A percentile compares a stretch with the other conserved stretches of the same genome.
Conservation (phyloP, 2,113 vertebrate species). For the Eulacestoma nigropectus region DNA sequence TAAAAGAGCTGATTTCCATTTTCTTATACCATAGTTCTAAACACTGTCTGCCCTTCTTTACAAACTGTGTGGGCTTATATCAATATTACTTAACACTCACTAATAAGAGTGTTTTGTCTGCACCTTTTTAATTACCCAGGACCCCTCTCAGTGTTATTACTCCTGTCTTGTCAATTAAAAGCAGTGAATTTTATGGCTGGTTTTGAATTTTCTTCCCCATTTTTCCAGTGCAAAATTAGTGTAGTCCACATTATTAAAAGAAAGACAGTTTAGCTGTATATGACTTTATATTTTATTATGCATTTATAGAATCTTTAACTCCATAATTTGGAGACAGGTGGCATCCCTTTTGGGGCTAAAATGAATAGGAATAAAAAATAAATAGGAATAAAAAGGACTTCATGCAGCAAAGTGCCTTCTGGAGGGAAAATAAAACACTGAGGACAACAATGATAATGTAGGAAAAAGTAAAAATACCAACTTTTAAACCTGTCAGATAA, state of each 20-base stretch:
- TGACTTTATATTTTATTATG: background rate
- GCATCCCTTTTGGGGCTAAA: background rate
- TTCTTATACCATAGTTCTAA: background rate
- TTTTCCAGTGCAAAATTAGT: background rate
- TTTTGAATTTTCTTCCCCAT: background rate
- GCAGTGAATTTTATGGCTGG: background rate
- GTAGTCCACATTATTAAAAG: background rate
- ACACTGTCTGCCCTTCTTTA: background rate
- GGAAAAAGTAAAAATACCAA: background rate
- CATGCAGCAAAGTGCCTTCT: background rate
- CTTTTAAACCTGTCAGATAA: background rate
- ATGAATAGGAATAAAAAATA: no score
- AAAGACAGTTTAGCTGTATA: background rate
- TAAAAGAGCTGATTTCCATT: background rate
- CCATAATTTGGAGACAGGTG: background rate
- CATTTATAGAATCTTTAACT: background rate
- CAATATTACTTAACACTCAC: background rate
- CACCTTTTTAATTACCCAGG: background rate
- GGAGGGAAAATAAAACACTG: background rate
- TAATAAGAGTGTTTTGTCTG: background rate
- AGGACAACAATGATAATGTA: background rate
- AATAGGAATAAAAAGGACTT: background rate
- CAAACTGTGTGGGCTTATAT: background rate
- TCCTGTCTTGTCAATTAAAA: background rate
- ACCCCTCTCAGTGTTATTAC: background rate